Evolutionary conservation across 1,140 invertebrate genomes (phyloP).

Genomic region (Bombus waltoni): DNA sequence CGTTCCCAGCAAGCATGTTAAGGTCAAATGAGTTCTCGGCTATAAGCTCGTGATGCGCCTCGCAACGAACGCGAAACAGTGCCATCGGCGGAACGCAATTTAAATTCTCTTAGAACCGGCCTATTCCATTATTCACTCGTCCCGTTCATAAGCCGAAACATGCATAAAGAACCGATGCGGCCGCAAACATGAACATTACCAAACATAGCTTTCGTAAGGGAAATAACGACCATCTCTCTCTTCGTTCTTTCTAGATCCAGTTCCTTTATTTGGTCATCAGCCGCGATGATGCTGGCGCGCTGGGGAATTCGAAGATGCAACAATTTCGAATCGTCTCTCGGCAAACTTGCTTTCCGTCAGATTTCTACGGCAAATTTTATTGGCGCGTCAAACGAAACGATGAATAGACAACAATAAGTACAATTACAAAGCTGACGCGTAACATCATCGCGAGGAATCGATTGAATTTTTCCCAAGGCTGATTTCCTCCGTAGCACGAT

Average conservation of each 20-base stretch:
- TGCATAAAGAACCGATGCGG: not conserved
- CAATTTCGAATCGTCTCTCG: not conserved
- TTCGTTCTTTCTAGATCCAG: not conserved
- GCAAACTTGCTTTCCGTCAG: not conserved
- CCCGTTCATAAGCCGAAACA: not conserved
- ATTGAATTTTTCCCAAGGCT: not conserved
- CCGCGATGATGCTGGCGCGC: not conserved
- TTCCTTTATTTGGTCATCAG: not conserved
- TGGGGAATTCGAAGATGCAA: not conserved
- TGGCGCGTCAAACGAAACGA: not conserved
- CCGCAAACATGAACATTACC: not conserved
- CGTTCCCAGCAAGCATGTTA: not conserved
- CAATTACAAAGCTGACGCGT: constrained; percentile 20
- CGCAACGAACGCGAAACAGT: constrained; percentile 21
- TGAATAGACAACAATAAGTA: not conserved
- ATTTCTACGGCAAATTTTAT: not conserved
- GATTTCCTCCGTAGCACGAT: not conserved
- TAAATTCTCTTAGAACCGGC: constrained; percentile 9
- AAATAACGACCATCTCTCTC: not conserved
- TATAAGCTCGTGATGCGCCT: not conserved
- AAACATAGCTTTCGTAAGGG: no score
- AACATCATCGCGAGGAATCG: not conserved
- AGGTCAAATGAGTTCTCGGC: not conserved
- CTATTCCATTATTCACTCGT: constrained; percentile 45
- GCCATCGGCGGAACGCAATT: constrained; percentile 22